Percentiles rank a stretch among this genome's conserved stretches.
phyloP scores from a whole-genome alignment of 2,888 invertebrate species.

The Pasiphila rectangulata region DNA sequence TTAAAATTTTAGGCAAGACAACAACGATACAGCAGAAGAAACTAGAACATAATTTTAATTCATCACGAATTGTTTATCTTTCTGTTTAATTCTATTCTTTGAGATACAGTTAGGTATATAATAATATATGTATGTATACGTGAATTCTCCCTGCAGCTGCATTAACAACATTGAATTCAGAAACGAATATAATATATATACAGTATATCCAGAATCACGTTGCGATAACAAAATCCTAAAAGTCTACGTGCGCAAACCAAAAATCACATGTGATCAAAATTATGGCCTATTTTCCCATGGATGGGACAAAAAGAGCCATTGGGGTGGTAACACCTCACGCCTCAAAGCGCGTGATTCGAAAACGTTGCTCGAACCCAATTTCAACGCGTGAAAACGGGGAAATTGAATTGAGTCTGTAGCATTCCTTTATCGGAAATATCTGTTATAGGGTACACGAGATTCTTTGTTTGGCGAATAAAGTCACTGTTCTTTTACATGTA shows the following conservation, averaged over 20 bases:
- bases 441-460: constrained; percentile 41
- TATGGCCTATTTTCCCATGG: not conserved
- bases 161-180: too few relatives aligned
- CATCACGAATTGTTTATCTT: too few relatives aligned
- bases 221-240: not conserved
- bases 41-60: too few relatives aligned
- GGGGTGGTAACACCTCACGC: constrained; percentile 20
- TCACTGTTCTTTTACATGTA: constrained; percentile 18
- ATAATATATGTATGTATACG: too few relatives aligned
- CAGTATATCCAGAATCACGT: too few relatives aligned
- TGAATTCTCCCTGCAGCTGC: too few relatives aligned
- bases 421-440: constrained; percentile 49
- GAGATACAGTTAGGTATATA: too few relatives aligned
- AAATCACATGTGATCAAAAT: not conserved
- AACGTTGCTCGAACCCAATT: constrained; percentile 30
- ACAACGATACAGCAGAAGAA: too few relatives aligned
- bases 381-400: constrained; percentile 44
- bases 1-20: too few relatives aligned
- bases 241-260: not conserved
- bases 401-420: constrained; percentile 55
- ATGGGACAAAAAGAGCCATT: constrained; percentile 6
- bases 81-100: too few relatives aligned
- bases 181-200: too few relatives aligned
- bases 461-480: constrained; percentile 34
- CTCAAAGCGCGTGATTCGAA: constrained; percentile 23